phyloP scores from a whole-genome alignment of 2,113 vertebrate species.

The Neodontobutis hainanensis region DNA sequence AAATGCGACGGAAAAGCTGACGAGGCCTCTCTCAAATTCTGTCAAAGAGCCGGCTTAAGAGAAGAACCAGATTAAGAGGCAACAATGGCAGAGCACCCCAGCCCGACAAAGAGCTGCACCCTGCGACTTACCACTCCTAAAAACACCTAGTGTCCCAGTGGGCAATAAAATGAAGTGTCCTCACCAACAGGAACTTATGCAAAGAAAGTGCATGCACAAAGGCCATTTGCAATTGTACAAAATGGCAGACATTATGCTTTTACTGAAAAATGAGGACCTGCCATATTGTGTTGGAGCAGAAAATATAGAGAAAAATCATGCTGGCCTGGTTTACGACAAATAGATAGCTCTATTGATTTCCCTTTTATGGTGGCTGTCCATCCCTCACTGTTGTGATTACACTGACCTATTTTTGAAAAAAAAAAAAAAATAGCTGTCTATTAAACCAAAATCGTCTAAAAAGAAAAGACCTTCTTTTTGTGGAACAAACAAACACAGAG shows the following conservation, averaged over 20 bases:
- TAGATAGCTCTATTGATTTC: constrained; percentile 85
- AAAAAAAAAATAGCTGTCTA: constrained; percentile 69
- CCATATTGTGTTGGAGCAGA: constrained; percentile 72
- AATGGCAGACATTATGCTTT: constrained; percentile 75
- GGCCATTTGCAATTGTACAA: constrained; percentile 74
- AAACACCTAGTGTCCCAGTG: constrained; percentile 45
- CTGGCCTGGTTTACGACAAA: constrained; percentile 84
- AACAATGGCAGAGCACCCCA: constrained; percentile 70
- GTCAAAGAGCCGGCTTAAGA: constrained; percentile 67
- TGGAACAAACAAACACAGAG: constrained; percentile 77
- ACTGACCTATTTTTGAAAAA: constrained; percentile 81
- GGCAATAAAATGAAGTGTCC: constrained; percentile 58
- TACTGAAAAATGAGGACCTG: constrained; percentile 75
- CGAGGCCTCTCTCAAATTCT: constrained; percentile 59
- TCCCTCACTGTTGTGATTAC: constrained; percentile 81
- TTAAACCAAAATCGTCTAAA: constrained; percentile 77
- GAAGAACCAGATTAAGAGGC: constrained; percentile 73
- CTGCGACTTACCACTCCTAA: constrained; percentile 50
- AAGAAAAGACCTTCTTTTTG: constrained; percentile 75
- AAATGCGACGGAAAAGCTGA: constrained; percentile 68
- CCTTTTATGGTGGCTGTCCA: constrained; percentile 77
- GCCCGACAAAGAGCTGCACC: constrained; percentile 51
- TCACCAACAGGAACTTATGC: constrained; percentile 68
- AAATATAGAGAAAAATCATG: constrained; percentile 80
- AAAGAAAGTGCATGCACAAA: constrained; percentile 73